Base-by-base conservation (phyloP, 2,113 vertebrate genomes). In the Silurus meridionalis region DNA sequence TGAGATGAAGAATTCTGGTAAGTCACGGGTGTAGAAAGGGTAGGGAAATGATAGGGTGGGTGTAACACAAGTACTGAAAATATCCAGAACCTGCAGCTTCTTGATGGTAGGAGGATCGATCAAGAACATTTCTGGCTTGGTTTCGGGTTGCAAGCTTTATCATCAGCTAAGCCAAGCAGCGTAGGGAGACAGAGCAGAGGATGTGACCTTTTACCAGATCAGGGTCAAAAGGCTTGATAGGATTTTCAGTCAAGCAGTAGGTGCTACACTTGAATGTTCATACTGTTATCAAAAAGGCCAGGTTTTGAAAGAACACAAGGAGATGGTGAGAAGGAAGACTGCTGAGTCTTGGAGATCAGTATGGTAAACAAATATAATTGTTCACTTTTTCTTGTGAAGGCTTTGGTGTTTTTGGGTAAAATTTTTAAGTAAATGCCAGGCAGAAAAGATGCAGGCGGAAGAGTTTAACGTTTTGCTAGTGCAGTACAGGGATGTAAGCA, bases 71-170 rank as follows among this genome's bases (percentile, higher is more conserved):
- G 37, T 37, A 37, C 37, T 37, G 37, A 37, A 37, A 86, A 75
- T 87, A 80, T 84, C 88, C 84, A 85, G 83, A 88, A 80, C 82
- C 85, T 86, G 83, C 84, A 69, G 48, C 52, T 71, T 61, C 75
- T 88, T 79, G 69, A 85, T 85, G 64, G 86, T 88, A 87, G 84
- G 74, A 87, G 52, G 80, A 91, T 91, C 84, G 90, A 91, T 91
- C 89, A 87, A 58, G 72, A 58, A 11, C 66, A 57, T 75, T 91
- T 92, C 91, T 89, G 83, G 90, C 91, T 91, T 83, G 89, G 86
- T 93, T 91, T 94, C 92, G 19, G 87, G 90, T 94, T 94, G 86
- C 88, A 85, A 89, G 88, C 83, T 83, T 92, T 88, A 89, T 90
- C 90, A 90, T 88, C 86, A 88, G 88, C 75, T 85, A 86, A 46